Conservation (phyloP, 2,797 vertebrate species). For the Limosa lapponica region DNA sequence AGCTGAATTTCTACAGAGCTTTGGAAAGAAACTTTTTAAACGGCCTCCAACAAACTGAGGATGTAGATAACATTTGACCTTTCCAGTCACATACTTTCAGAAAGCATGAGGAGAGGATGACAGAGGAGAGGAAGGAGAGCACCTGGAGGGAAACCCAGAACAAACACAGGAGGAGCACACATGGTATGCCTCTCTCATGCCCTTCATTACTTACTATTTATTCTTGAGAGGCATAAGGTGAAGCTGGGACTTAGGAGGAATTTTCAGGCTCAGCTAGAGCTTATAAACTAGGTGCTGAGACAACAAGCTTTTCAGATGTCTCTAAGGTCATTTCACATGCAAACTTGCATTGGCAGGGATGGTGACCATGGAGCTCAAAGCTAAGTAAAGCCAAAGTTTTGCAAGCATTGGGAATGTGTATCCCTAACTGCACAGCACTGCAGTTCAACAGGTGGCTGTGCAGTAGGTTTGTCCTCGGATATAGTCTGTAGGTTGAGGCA, state of each 20-base stretch:
- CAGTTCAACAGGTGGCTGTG: background rate
- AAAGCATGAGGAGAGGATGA: background rate
- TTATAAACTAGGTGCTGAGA: background rate
- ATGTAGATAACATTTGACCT: slow-evolving; percentile 14
- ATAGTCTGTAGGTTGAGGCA: background rate
- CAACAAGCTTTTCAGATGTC: background rate
- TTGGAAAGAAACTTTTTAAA: background rate
- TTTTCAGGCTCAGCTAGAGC: background rate
- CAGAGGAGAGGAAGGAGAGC: background rate
- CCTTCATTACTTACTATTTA: background rate
- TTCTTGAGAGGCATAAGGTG: background rate
- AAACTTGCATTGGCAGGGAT: background rate
- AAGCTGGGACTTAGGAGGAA: background rate
- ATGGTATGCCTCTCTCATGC: background rate
- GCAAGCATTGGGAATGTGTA: rapidly evolving
- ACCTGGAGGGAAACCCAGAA: background rate
- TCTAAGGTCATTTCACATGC: background rate
- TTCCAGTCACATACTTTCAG: background rate
- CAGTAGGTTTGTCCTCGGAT: background rate
- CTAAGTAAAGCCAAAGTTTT: background rate
- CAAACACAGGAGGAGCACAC: background rate
- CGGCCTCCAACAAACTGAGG: background rate
- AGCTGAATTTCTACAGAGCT: background rate
- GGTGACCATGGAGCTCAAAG: background rate
- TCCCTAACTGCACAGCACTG: background rate